Percentiles rank a stretch among this genome's conserved stretches.
Conservation (phyloP, 2,113 vertebrate species). For the Lophius piscatorius region DNA sequence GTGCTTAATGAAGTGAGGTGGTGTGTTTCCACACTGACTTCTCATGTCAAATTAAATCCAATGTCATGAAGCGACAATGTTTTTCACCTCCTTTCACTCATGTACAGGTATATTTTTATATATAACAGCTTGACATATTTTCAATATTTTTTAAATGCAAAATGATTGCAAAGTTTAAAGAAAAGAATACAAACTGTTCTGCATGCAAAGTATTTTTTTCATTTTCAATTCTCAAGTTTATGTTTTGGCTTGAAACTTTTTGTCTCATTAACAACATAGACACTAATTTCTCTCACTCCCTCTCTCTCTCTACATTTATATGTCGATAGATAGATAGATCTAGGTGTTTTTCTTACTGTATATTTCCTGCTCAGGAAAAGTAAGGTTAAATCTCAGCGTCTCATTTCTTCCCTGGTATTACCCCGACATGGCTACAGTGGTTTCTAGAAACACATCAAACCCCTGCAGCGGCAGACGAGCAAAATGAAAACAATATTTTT, state of each 20-base stretch:
- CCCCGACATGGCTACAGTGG: slow-evolving; percentile 49
- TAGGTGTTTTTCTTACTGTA: slow-evolving; percentile 1
- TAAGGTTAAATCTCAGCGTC: slow-evolving; percentile 42
- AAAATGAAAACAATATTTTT: slow-evolving; percentile 58
- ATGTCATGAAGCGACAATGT: slow-evolving; percentile 34
- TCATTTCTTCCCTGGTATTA: slow-evolving; percentile 70
- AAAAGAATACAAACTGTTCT: slow-evolving; percentile 13
- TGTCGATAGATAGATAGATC: no score
- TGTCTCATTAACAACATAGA: slow-evolving; percentile 13
- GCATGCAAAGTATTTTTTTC: slow-evolving; percentile 28
- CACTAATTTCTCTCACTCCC: slow-evolving; percentile 3
- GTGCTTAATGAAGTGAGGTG: slow-evolving; percentile 21
- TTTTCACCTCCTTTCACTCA: neutral
- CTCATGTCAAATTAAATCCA: slow-evolving; percentile 39
- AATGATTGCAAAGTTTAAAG: no score
- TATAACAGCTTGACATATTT: slow-evolving; percentile 15
- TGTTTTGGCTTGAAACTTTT: slow-evolving; percentile 64
- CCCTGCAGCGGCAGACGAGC: slow-evolving; percentile 44
- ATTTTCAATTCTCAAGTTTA: slow-evolving; percentile 63
- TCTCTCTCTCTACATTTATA: no score
- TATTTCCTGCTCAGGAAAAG: slow-evolving; percentile 36
- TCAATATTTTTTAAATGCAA: no score
- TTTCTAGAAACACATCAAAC: slow-evolving; percentile 58
- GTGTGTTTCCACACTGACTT: slow-evolving; percentile 29
- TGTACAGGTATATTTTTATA: neutral